Base-by-base conservation (phyloP, 2,113 vertebrate genomes). In the Gila orcuttii region DNA sequence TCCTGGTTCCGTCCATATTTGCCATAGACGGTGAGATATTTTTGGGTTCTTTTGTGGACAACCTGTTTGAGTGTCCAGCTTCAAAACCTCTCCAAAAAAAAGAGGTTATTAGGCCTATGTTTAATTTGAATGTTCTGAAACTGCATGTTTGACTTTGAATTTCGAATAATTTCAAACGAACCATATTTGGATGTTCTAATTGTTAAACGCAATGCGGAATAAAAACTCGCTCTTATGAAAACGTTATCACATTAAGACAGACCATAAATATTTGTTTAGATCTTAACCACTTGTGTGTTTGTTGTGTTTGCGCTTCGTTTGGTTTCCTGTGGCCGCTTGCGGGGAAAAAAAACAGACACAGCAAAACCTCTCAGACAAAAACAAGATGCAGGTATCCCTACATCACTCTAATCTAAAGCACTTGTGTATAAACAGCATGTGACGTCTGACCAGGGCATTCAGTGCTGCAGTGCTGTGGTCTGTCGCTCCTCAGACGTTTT, bases 1-100 rank as follows among this genome's bases (percentile, higher is more conserved):
- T 95, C 89, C 85, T 94, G 86, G 83, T 94, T 91, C 94, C 93
- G 88, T 91, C 93, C 86, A 91, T 86, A 64, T 10, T 85, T 84
- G 93, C 94, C 60, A 86, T 91, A 86, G 87, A 93, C 69, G 94
- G 95, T 95, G 92, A 93, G 93, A 90, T 31, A 1, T 52, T 33
- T 42, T 52, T 39, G 11, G 50, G 19, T 23, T 78, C 71, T 86
- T 59, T 55, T 68, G 28, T 74, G 81, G 69, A 76, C 91, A 86
- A 86, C 87, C 89, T 91, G 87, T 89, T 28, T 84, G 86, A 92
- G 33, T 85, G 62, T 19, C 13, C 60, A 15, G 71, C 2, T 74
- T 45, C 11, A 12, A 15, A 74, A 15, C 21, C 6, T 25, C 3
- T n/a, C 66, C 17, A 4, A 21, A 64, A 25, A 71, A 23, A 25